Evolutionary conservation across 1,140 invertebrate genomes (phyloP).

Genomic region (Solenopsis invicta): DNA sequence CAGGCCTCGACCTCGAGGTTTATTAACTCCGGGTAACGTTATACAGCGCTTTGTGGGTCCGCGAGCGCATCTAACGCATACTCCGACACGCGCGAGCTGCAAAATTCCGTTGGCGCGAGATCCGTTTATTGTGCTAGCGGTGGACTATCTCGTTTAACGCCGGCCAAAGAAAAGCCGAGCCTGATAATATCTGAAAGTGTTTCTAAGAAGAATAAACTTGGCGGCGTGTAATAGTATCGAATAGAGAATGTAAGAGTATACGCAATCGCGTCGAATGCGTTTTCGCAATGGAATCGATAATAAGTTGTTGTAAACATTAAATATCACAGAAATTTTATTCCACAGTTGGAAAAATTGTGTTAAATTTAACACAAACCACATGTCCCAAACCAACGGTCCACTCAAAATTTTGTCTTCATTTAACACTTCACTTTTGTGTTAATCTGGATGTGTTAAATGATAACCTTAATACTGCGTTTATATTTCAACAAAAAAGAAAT

Average conservation of each 20-base stretch:
- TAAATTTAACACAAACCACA: too few species aligned
- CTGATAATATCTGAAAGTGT: background rate
- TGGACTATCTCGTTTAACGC: slow-evolving; percentile 48
- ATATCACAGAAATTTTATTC: background rate
- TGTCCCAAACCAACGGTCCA: too few species aligned
- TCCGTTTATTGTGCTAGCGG: slow-evolving; percentile 25
- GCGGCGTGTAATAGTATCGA: background rate
- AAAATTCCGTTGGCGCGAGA: slow-evolving; percentile 46
- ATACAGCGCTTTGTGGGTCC: slow-evolving; percentile 76
- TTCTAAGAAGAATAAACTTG: slow-evolving; percentile 5
- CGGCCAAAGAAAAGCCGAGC: background rate
- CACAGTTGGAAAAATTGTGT: too few species aligned
- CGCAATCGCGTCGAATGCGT: background rate
- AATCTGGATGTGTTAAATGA: too few species aligned
- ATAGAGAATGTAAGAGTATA: background rate
- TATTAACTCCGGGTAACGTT: slow-evolving; percentile 84
- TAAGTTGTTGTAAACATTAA: background rate
- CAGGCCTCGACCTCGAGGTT: slow-evolving; percentile 78
- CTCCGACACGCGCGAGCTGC: slow-evolving; percentile 48
- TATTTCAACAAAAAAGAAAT: too few species aligned
- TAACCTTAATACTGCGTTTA: too few species aligned
- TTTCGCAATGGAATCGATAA: background rate
- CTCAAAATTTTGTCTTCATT: too few species aligned
- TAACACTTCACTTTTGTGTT: too few species aligned
- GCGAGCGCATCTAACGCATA: slow-evolving; percentile 63